Evolutionary conservation across 1,140 invertebrate species (phyloP), one percentile per base, ranked within the genome.

Genomic region (Cryptotermes secundus): DNA sequence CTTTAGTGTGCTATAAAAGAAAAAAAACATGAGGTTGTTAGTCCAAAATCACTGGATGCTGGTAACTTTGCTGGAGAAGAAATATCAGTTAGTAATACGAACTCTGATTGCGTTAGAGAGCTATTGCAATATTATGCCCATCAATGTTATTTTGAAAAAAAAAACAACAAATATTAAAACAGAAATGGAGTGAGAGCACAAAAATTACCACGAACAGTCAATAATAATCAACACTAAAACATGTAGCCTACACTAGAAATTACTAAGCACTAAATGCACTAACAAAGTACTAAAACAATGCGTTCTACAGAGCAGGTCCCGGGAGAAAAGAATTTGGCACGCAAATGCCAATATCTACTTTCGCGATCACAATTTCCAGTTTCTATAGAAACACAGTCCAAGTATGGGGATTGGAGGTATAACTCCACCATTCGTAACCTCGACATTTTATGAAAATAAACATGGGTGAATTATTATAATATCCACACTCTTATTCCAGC

Each of bases 191-290:
- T 72, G 26, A 72, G 10, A 72, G 26, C n/a, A 72, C 59, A 72
- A 72, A 59, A 7, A n/a, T 72, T 72, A 72, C 59, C 26, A 72
- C 59, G 59, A 72, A 72, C 7, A 72, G n/a, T 31, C n/a, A 72
- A 72, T 72, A 72, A 9, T 72, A 72, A 72, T 72, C 59, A 72
- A 72, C 59, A n/a, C 59, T 72, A 72, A 72, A 72, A 72, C 59
- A 72, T 31, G 26, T 72, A 72, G 59, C 59, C 59, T 72, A 72
- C 59, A n/a, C 59, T 72, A 72, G 38, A 72, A 31, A 26, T 72
- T 72, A 72, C 59, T 72, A 72, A 72, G 59, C 59, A 72, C 59
- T 72, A 72, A 72, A 72, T 72, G 59, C 59, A 72, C 59, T 72
- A 72, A 72, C 59, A n/a, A 59, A 31, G 59, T 72, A 72, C 59